These are phyloP conservation scores for Nineta flava DNA, from an alignment of 2,888 invertebrate species.

Conservation along the genomic window DNA sequence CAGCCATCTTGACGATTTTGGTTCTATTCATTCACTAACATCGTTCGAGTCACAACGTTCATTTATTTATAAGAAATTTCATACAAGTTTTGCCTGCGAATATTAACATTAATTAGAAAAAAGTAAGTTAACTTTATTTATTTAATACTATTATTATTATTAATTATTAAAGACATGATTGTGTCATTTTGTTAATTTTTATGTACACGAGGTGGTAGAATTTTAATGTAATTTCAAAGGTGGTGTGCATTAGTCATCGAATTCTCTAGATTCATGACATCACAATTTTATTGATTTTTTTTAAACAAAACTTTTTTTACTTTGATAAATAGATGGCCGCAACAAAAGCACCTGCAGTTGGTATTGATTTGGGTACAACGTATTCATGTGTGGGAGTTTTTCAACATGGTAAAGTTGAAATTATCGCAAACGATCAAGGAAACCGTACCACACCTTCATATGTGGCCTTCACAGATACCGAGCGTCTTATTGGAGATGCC, in stretches of 20 bases:
- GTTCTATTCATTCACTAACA: constrained; percentile 4
- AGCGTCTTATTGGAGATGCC: constrained; percentile 68
- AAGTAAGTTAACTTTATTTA: constrained; percentile 1
- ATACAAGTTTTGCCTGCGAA: constrained; percentile 23
- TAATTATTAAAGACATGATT: background rate
- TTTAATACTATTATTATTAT: background rate
- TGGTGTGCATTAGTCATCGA: no score
- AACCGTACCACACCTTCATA: constrained; percentile 76
- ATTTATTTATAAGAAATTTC: constrained; percentile 13
- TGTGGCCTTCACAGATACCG: constrained; percentile 74
- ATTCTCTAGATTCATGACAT: background rate
- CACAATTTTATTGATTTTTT: background rate
- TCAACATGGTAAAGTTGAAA: constrained; percentile 81
- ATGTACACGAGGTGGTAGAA: background rate
- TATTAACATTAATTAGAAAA: constrained; percentile 9
- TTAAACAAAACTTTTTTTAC: background rate
- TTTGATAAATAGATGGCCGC: constrained; percentile 30
- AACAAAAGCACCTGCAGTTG: constrained; percentile 70
- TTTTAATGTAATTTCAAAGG: background rate
- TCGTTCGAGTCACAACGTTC: background rate
- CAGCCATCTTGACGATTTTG: constrained; percentile 19
- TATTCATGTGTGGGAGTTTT: constrained; percentile 90
- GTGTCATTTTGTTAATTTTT: background rate
- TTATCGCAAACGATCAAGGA: constrained; percentile 82
- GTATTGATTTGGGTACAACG: constrained; percentile 93